Percentiles rank a stretch among this genome's conserved stretches.
These are phyloP conservation scores for Catharus ustulatus DNA, from an alignment of 2,797 vertebrate genomes.

Conservation along the genomic window DNA sequence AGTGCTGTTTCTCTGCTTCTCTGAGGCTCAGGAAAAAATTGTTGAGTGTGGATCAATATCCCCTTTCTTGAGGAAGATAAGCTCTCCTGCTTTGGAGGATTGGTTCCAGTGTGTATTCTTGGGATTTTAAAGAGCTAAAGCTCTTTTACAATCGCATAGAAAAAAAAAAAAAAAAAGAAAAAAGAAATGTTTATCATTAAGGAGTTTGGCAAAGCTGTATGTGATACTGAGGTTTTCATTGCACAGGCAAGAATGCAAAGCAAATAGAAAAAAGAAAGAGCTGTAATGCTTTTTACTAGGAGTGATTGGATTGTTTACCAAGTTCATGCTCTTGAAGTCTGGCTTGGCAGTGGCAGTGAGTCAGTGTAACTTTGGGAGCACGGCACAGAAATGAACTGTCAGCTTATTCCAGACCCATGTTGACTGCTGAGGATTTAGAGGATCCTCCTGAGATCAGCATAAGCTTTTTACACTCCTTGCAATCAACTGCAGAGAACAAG, in stretches of 20 bases:
- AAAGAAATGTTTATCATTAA: not conserved
- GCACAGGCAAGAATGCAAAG: not conserved
- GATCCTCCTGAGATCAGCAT: not conserved
- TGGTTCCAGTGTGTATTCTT: not conserved
- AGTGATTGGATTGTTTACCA: slow-evolving; percentile 5
- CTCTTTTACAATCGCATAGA: not conserved
- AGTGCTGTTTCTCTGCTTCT: not conserved
- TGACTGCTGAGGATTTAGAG: not conserved
- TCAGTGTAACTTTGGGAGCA: not conserved
- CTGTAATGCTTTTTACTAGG: not conserved
- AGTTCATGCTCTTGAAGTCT: slow-evolving; percentile 8
- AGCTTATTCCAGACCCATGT: not conserved
- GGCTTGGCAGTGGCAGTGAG: not conserved
- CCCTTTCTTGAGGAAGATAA: not conserved
- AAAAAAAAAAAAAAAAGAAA: not conserved
- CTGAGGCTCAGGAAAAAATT: not conserved
- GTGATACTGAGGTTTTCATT: not conserved
- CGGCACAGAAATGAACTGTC: not conserved
- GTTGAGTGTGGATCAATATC: not conserved
- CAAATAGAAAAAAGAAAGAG: not conserved
- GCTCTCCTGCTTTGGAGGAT: not conserved
- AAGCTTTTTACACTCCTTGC: not conserved
- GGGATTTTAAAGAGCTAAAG: not conserved
- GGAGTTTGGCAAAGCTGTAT: not conserved
- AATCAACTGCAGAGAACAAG: not conserved